Percentiles rank a stretch among this genome's conserved stretches.
Evolutionary conservation across 2,113 vertebrate genomes (phyloP).

Genomic region (Leiothrix lutea): DNA sequence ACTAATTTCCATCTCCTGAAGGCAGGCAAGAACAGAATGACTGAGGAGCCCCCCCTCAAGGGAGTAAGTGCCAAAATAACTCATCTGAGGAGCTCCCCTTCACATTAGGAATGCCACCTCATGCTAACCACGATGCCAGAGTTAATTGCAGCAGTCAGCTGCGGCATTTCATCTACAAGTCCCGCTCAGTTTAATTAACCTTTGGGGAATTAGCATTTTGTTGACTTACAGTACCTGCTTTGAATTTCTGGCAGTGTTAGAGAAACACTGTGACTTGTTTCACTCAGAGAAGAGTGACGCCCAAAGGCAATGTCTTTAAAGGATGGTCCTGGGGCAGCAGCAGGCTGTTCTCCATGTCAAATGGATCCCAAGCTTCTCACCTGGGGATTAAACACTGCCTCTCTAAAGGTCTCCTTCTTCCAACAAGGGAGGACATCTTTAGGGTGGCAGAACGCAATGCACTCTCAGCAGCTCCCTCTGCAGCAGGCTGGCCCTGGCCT

Average conservation of each 20-base stretch:
- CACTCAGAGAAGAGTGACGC: neutral
- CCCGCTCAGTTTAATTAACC: conserved; percentile 38
- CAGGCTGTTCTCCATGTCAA: neutral
- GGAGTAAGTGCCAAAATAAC: neutral
- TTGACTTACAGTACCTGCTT: conserved; percentile 19
- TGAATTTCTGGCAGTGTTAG: neutral
- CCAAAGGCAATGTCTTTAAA: neutral
- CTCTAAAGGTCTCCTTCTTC: neutral
- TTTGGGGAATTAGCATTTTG: conserved; percentile 41
- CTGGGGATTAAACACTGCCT: neutral
- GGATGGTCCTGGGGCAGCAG: neutral
- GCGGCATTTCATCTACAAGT: neutral
- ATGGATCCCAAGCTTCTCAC: neutral
- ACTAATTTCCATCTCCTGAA: neutral
- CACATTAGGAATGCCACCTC: neutral
- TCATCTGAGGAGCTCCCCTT: neutral
- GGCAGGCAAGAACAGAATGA: neutral
- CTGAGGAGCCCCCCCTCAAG: neutral
- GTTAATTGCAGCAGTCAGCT: conserved; percentile 31
- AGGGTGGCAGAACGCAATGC: fast-evolving
- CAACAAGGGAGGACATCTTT: neutral
- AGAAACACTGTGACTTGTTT: neutral
- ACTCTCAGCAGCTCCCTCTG: neutral
- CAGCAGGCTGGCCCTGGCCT: neutral
- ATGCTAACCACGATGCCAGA: neutral